Evolutionary conservation across 2,888 invertebrate species (phyloP).

Genomic region (Chalcosyrphus nemorum): DNA sequence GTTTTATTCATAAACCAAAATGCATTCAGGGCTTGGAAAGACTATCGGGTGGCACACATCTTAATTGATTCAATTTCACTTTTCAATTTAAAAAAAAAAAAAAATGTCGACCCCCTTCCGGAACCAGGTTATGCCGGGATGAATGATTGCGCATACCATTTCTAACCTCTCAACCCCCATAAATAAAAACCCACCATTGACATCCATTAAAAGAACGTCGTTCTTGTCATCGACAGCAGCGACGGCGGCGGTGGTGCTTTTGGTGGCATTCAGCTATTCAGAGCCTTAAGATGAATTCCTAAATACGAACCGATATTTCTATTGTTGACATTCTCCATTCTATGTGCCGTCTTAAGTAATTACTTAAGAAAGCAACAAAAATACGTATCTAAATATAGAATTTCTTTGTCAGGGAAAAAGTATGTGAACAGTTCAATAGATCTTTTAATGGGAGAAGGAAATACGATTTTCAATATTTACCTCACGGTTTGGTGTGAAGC

Average conservation of each 20-base stretch:
- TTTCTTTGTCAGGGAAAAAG: background rate
- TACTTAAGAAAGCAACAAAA: background rate
- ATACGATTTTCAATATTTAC: background rate
- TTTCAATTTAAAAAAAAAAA: conserved; percentile 18
- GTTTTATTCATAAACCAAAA: background rate
- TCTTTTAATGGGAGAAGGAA: background rate
- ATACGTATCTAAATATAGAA: conserved; percentile 25
- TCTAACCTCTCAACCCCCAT: background rate
- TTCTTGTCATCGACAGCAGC: too few species aligned
- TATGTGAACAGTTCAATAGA: background rate
- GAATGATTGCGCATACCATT: conserved; percentile 28
- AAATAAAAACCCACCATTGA: conserved; percentile 1
- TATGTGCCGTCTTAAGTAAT: background rate
- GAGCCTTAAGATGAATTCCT: conserved; percentile 17
- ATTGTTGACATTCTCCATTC: conserved; percentile 24
- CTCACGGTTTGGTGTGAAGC: background rate
- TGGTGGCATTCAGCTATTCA: conserved; percentile 26
- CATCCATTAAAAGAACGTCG: conserved; percentile 33
- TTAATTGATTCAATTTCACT: conserved; percentile 50
- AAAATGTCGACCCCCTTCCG: background rate
- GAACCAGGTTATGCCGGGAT: conserved; percentile 18
- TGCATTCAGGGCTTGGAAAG: background rate
- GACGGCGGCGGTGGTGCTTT: too few species aligned
- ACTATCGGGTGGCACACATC: conserved; percentile 30
- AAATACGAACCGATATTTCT: conserved; percentile 11